phyloP scores from a whole-genome alignment of 2,113 vertebrate genomes.

The Hiodon tergisus region DNA sequence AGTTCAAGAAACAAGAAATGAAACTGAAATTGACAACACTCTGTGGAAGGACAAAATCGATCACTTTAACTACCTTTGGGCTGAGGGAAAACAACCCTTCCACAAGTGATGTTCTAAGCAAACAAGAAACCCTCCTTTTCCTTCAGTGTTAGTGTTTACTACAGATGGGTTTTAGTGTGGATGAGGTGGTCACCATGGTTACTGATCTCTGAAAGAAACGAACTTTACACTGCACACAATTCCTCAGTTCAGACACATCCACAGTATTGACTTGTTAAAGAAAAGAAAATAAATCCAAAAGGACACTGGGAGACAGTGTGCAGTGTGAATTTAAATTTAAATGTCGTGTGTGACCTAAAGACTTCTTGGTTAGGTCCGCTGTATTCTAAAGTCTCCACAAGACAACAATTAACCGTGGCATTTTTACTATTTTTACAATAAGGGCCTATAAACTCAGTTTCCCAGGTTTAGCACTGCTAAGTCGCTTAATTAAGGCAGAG shows the following conservation, averaged over 20 bases:
- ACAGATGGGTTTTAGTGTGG: conserved; percentile 72
- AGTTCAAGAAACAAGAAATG: too few relatives aligned
- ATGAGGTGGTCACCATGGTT: conserved; percentile 74
- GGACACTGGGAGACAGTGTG: not conserved
- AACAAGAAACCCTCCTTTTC: not conserved
- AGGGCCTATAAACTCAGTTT: not conserved
- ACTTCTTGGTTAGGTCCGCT: conserved; percentile 46
- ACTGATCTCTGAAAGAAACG: conserved; percentile 67
- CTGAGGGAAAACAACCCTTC: too few relatives aligned
- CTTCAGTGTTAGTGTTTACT: conserved; percentile 71
- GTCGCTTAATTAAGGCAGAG: conserved; percentile 4
- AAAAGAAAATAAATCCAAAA: conserved; percentile 16
- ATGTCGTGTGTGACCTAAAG: conserved; percentile 20
- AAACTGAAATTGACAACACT: too few relatives aligned
- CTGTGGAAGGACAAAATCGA: too few relatives aligned
- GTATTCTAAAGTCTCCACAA: conserved; percentile 20
- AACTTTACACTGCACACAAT: conserved; percentile 60
- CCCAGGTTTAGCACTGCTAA: not conserved
- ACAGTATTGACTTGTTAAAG: conserved; percentile 53
- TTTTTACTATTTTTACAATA: not conserved
- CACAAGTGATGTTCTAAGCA: not conserved
- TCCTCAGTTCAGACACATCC: conserved; percentile 61
- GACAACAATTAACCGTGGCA: not conserved
- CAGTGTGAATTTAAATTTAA: not conserved
- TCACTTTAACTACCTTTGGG: too few relatives aligned